Evolutionary conservation across 2,113 vertebrate genomes (phyloP).

Genomic region (Echinops telfairi): DNA sequence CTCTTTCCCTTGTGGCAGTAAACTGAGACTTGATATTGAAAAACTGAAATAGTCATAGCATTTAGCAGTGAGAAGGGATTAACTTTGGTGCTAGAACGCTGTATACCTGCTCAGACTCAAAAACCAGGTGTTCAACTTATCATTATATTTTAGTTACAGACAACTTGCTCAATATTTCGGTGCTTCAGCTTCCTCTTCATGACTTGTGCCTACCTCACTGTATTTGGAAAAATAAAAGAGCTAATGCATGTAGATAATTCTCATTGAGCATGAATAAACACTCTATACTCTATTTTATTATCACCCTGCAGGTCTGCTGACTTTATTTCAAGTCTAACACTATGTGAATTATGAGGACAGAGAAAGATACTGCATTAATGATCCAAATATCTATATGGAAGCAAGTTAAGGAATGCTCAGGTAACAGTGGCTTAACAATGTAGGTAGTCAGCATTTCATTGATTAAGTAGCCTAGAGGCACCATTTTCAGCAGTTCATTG

Average conservation of each 20-base stretch:
- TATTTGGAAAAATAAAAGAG: background rate
- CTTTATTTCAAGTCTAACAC: background rate
- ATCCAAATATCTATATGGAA: constrained; percentile 1
- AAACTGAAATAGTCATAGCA: background rate
- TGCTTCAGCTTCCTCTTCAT: background rate
- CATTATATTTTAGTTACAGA: background rate
- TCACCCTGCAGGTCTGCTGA: constrained; percentile 3
- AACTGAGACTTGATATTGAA: background rate
- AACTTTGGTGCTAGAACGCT: background rate
- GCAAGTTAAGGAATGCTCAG: background rate
- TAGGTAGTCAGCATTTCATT: constrained; percentile 6
- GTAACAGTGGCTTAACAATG: background rate
- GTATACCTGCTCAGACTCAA: background rate
- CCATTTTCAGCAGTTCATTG: background rate
- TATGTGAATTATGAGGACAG: background rate
- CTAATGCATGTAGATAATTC: background rate
- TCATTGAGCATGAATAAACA: background rate
- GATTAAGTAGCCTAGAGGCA: background rate
- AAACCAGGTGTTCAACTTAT: background rate
- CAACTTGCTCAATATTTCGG: background rate
- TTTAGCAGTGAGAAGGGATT: background rate
- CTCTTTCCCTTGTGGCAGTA: background rate
- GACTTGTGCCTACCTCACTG: background rate
- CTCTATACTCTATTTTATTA: background rate
- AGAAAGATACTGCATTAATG: background rate